phyloP scores from a whole-genome alignment of 2,113 vertebrate genomes.

The Erythrocercus mccallii region DNA sequence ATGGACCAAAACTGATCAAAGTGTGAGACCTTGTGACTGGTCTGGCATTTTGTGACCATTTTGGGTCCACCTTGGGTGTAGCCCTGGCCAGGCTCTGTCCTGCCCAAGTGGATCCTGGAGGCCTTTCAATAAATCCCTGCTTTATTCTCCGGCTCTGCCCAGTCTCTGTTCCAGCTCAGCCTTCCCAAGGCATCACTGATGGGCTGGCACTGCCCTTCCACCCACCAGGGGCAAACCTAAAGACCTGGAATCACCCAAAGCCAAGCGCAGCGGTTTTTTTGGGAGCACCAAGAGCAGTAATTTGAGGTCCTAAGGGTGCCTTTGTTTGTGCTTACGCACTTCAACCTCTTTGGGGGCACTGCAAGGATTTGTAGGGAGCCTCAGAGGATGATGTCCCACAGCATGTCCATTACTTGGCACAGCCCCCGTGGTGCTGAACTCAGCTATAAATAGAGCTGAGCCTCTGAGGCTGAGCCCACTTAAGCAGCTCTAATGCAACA shows the following conservation, averaged over 20 bases:
- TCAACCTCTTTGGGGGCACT: fast-evolving
- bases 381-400: not conserved
- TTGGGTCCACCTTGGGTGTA: not conserved
- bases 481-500: conserved; percentile 25
- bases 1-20: not conserved
- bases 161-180: not conserved
- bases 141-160: not conserved
- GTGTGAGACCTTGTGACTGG: not conserved
- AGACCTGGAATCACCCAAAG: not conserved
- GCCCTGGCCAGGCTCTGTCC: not conserved
- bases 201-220: not conserved
- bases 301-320: fast-evolving
- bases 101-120: not conserved
- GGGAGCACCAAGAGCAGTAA: not conserved
- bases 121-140: not conserved
- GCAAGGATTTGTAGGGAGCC: not conserved
- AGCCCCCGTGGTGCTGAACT: not conserved
- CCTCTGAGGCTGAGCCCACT: not conserved
- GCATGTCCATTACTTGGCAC: not conserved
- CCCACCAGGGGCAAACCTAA: fast-evolving
- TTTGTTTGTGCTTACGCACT: fast-evolving
- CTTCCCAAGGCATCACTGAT: not conserved
- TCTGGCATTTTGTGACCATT: not conserved
- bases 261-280: not conserved
- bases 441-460: conserved; percentile 30